A percentile compares a stretch with the other conserved stretches of the same genome.
These are phyloP conservation scores for Thunnus maccoyii DNA, from an alignment of 2,113 vertebrate genomes.

Conservation along the genomic window DNA sequence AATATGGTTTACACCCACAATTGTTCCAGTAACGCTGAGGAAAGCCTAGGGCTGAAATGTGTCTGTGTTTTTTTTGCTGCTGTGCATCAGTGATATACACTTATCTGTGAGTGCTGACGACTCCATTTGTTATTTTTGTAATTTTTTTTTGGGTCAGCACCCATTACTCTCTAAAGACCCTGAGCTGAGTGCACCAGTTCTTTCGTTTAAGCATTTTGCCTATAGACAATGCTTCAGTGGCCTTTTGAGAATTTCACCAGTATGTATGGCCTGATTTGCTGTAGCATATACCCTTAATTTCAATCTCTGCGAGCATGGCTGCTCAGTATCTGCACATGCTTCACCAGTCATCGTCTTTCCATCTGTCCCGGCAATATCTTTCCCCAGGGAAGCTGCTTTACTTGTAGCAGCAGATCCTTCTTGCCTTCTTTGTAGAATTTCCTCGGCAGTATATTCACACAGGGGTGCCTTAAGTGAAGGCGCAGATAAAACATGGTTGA, in stretches of 20 bases:
- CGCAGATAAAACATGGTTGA: constrained; percentile 40
- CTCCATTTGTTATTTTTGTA: no score
- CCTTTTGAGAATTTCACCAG: constrained; percentile 27
- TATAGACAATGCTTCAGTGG: constrained; percentile 6
- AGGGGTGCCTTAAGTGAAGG: constrained; percentile 42
- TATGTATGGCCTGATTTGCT: constrained; percentile 22
- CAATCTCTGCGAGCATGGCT: constrained; percentile 31
- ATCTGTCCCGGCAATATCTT: constrained; percentile 32
- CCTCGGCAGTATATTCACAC: constrained; percentile 33
- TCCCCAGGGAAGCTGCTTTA: constrained; percentile 44
- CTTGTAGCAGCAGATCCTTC: constrained; percentile 44
- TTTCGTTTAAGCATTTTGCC: constrained; percentile 5
- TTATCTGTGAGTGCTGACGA: no score
- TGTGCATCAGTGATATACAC: no score
- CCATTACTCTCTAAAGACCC: no score
- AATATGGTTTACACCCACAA: no score
- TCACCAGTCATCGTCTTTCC: constrained; percentile 59
- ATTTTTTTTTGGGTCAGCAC: no score
- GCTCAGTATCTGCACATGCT: constrained; percentile 44
- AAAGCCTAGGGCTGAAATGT: no score
- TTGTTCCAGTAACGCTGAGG: no score
- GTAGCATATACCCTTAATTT: constrained; percentile 35
- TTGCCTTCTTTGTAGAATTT: constrained; percentile 46
- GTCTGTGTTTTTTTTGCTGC: no score
- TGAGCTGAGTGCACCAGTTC: no score